Conservation (phyloP, 2,888 invertebrate species). For the Drosophila testacea region DNA sequence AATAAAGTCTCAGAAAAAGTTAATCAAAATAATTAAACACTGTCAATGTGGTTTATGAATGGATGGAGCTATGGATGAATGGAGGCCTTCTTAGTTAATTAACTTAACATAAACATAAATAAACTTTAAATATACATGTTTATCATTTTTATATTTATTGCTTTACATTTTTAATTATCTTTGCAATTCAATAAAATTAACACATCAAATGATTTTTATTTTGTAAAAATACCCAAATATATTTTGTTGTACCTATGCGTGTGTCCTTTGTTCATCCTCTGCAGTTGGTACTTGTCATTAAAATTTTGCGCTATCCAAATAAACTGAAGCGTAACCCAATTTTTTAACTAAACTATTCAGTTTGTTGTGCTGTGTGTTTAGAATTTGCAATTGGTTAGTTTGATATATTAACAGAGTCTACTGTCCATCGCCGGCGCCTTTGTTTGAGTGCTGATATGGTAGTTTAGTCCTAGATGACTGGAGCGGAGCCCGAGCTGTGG, state of each 20-base stretch:
- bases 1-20: too few species aligned
- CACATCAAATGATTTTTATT: conserved; percentile 34
- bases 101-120: neutral
- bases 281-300: conserved; percentile 16
- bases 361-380: conserved; percentile 3
- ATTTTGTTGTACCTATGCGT: conserved; percentile 16
- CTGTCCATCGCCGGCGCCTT: conserved; percentile 71
- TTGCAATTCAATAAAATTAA: conserved; percentile 12
- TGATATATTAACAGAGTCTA: conserved; percentile 20
- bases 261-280: neutral
- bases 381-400: conserved; percentile 3
- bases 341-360: conserved; percentile 13
- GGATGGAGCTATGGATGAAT: too few species aligned
- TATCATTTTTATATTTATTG: neutral
- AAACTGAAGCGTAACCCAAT: conserved; percentile 26
- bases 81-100: too few species aligned
- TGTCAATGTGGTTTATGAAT: too few species aligned
- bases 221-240: conserved; percentile 14
- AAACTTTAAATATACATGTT: neutral
- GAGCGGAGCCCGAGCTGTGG: conserved; percentile 51
- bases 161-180: conserved; percentile 3
- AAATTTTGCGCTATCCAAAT: conserved; percentile 59
- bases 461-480: conserved; percentile 9
- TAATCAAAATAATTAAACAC: too few species aligned
- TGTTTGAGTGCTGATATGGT: conserved; percentile 23